Conservation (phyloP, 2,888 invertebrate species). For the Trichacis sp. region DNA sequence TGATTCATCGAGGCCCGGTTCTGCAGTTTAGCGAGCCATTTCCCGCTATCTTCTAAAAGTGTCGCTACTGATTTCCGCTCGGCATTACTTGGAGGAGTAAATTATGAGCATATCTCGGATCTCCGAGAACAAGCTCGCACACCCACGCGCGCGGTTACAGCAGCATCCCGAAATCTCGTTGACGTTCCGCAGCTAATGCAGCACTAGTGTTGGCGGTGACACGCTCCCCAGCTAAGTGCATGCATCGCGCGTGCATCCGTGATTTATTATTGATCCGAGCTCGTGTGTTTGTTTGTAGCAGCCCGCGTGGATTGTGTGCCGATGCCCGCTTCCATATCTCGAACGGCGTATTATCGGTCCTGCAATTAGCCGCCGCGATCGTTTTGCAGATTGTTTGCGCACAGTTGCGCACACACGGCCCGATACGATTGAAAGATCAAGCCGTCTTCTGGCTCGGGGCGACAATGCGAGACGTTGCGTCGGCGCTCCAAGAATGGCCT, state of each 20-base stretch:
- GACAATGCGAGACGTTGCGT: not conserved
- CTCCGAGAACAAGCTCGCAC: not conserved
- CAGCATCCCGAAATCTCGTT: constrained; percentile 10
- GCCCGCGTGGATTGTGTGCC: not conserved
- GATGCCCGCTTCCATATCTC: constrained; percentile 8
- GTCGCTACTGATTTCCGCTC: constrained; percentile 15
- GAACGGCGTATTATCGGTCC: constrained; percentile 9
- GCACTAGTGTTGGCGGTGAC: constrained; percentile 52
- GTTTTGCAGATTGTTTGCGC: constrained; percentile 3
- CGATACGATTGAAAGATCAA: constrained; percentile 3
- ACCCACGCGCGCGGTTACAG: too few relatives aligned
- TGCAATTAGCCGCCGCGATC: constrained; percentile 10
- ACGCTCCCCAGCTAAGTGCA: constrained; percentile 63
- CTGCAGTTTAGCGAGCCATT: not conserved
- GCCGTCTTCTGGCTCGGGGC: not conserved
- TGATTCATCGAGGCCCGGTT: not conserved
- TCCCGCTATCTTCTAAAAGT: not conserved
- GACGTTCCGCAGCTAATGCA: constrained; percentile 56
- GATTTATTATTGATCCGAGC: constrained; percentile 18
- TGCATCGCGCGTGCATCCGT: constrained; percentile 32
- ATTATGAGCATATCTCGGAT: not conserved
- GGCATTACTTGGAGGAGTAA: constrained; percentile 11
- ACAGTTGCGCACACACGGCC: not conserved
- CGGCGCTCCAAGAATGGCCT: not conserved
- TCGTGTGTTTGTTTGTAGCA: constrained; percentile 5